Conservation (phyloP, 2,888 invertebrate species). For the Drosophila tanythrix region DNA sequence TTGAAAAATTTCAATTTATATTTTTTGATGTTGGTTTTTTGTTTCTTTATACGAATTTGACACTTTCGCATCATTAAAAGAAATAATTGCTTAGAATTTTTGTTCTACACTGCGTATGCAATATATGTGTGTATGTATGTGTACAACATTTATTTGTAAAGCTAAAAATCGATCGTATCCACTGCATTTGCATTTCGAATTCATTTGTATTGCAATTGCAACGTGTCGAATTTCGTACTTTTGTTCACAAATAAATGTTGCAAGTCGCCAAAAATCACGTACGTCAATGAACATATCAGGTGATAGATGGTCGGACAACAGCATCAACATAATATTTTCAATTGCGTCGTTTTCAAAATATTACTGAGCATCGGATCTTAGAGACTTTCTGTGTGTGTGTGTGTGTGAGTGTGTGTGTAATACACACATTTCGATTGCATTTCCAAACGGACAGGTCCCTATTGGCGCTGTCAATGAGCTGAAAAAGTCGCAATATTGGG, state of each 20-base stretch:
- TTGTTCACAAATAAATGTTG: slow-evolving; percentile 62
- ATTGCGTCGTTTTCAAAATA: slow-evolving; percentile 25
- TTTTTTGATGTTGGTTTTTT: background rate
- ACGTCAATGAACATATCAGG: slow-evolving; percentile 29
- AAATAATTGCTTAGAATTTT: background rate
- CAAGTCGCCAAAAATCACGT: slow-evolving; percentile 73
- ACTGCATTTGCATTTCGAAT: background rate
- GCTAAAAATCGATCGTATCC: background rate
- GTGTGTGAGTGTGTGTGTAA: background rate
- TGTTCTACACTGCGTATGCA: background rate
- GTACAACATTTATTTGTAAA: background rate
- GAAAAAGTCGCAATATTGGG: slow-evolving; percentile 61
- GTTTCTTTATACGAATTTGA: background rate
- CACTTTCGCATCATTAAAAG: background rate
- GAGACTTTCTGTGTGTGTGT: background rate
- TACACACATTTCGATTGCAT: background rate
- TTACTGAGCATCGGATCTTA: background rate
- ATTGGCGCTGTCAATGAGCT: slow-evolving; percentile 62
- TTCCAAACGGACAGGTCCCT: slow-evolving; percentile 31
- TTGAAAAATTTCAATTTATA: background rate
- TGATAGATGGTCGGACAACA: background rate
- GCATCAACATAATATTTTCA: slow-evolving; percentile 6
- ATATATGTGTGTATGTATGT: background rate
- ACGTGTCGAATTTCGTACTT: background rate
- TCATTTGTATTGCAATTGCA: slow-evolving; percentile 2